phyloP scores from a whole-genome alignment of 2,888 invertebrate species.

The Tenthredo livida region DNA sequence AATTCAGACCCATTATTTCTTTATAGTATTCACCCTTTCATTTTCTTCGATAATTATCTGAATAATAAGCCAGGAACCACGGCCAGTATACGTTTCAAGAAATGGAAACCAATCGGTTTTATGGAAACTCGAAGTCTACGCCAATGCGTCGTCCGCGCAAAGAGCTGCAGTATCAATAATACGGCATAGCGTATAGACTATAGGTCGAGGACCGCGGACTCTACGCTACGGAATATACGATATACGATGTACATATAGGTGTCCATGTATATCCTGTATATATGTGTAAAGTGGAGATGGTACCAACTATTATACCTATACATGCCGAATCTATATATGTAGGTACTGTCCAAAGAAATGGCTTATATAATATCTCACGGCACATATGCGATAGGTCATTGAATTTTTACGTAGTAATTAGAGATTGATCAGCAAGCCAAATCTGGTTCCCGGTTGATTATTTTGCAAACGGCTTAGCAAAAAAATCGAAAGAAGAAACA shows the following conservation, averaged over 20 bases:
- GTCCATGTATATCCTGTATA: not conserved
- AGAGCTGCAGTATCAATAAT: conserved; percentile 50
- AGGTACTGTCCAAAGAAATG: conserved; percentile 8
- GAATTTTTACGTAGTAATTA: conserved; percentile 34
- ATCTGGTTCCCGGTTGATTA: conserved; percentile 17
- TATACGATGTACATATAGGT: not conserved
- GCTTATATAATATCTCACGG: conserved; percentile 38
- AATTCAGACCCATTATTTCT: not conserved
- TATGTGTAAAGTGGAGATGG: conserved; percentile 38
- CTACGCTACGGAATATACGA: conserved; percentile 9
- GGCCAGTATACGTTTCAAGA: too few relatives aligned
- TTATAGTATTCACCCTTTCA: not conserved
- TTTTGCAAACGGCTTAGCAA: not conserved
- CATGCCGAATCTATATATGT: not conserved
- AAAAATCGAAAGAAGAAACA: conserved; percentile 33
- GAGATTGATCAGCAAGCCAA: not conserved
- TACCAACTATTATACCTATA: not conserved
- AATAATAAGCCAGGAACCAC: not conserved
- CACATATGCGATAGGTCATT: conserved; percentile 9
- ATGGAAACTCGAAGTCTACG: conserved; percentile 11
- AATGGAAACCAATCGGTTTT: not conserved
- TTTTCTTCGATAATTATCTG: not conserved
- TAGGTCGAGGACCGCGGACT: conserved; percentile 49
- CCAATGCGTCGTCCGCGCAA: conserved; percentile 48
- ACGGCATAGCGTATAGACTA: conserved; percentile 49